Conservation (phyloP, 2,113 vertebrate genomes). For the Bufo gargarizans region DNA sequence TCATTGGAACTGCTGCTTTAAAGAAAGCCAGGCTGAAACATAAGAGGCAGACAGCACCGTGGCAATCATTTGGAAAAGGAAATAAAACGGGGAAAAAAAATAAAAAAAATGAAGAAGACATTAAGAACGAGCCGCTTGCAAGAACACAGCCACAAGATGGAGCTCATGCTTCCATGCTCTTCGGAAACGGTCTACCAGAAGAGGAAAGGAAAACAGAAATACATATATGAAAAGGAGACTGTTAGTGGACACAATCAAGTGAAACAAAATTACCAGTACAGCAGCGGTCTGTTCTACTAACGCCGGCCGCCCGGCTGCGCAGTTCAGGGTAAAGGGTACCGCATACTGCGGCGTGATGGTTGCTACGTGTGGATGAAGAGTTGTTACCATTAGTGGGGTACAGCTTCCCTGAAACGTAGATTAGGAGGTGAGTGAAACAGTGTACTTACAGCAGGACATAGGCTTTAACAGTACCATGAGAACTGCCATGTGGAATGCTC, state of each 20-base stretch:
- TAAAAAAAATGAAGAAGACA: background rate
- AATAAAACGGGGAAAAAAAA: conserved; percentile 66
- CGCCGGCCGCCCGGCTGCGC: conserved; percentile 92
- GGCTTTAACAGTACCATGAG: conserved; percentile 65
- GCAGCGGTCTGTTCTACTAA: conserved; percentile 99
- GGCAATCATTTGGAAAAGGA: conserved; percentile 74
- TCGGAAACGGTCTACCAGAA: conserved; percentile 68
- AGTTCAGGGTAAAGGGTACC: conserved; percentile 93
- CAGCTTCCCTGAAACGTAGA: conserved; percentile 96
- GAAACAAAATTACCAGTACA: conserved; percentile 95
- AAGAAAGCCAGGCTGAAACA: conserved; percentile 71
- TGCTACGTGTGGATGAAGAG: conserved; percentile 96
- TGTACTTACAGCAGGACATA: conserved; percentile 68
- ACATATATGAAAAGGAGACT: conserved; percentile 64
- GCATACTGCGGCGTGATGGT: conserved; percentile 97
- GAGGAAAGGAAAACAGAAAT: conserved; percentile 63
- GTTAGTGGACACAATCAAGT: conserved; percentile 80
- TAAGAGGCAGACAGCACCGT: conserved; percentile 76
- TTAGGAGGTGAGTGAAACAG: conserved; percentile 83
- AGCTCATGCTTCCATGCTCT: conserved; percentile 84
- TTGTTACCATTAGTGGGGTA: conserved; percentile 99
- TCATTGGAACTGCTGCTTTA: conserved; percentile 51
- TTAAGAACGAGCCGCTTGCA: conserved; percentile 66
- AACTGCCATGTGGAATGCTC: conserved; percentile 25
- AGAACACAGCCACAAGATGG: conserved; percentile 80